Conservation (phyloP, 53 echinoderm and acorn worm genomes). For the Echinometra lucunter region DNA sequence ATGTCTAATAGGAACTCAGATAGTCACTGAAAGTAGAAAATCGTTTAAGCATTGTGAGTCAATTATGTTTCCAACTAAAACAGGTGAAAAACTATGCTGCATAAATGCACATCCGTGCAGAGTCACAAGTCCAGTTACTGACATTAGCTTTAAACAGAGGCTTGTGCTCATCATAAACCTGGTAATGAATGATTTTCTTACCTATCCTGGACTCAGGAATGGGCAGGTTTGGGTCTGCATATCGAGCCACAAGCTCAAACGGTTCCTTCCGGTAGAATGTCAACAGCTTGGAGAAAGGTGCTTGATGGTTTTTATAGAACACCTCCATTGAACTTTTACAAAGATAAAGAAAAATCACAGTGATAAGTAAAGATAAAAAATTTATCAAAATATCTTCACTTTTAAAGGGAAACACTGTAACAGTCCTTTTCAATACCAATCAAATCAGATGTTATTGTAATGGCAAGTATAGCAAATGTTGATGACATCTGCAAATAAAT, state of each 20-base stretch:
- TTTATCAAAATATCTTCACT: too few species aligned
- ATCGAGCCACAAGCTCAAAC: conserved; percentile 86
- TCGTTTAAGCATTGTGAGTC: too few species aligned
- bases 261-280: conserved; percentile 91
- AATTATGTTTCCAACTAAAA: too few species aligned
- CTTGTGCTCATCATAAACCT: background rate
- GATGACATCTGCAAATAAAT: too few species aligned
- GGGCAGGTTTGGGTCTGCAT: conserved; percentile 72
- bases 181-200: conserved; percentile 41
- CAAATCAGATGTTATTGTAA: too few species aligned
- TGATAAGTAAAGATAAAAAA: background rate
- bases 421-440: too few species aligned
- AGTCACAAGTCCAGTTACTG: background rate
- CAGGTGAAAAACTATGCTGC: too few species aligned
- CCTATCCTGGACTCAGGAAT: conserved; percentile 84
- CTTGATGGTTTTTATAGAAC: conserved; percentile 83
- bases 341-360: background rate
- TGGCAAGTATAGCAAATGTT: too few species aligned
- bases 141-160: background rate
- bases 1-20: too few species aligned
- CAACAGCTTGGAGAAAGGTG: conserved; percentile 97
- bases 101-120: too few species aligned
- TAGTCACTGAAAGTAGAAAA: too few species aligned
- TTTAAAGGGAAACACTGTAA: too few species aligned
- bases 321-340: conserved; percentile 84